Evolutionary conservation across 2,888 invertebrate genomes (phyloP), one percentile per base, ranked within the genome.

Genomic region (Autographa gamma): DNA sequence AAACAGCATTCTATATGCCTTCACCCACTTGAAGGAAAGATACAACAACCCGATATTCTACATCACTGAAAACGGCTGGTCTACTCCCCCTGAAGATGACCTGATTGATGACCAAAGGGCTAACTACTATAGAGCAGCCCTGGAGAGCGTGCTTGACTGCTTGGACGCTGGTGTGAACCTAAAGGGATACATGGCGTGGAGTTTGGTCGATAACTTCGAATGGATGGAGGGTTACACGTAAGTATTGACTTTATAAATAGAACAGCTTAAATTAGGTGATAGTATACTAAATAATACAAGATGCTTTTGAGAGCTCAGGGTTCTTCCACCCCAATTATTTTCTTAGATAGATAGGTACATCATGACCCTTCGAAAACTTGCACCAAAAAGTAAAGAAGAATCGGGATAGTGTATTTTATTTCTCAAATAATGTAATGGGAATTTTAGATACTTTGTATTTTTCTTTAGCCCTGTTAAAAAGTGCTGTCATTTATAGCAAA

Each of bases 181-280:
- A 0, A 88, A 86, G 63, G 96, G 96, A 0, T 97, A 97, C 86
- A 96, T 96, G 71, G 95, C 95, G 0, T 97, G 97, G 97, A 96
- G 96, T 72, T 87, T 97, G 7, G 91, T 97, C 91, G 97, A 97
- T 82, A 97, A 96, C 83, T 96, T 97, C 80, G 97, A 97, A 85
- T 97, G 97, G 97, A 87, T 90, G 65, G 81, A 87, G 60, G 97
- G 97, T 38, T 97, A 96, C 79, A 89, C 87, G 94, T 96, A 86
- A 94, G 95, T 90, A 58, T 16, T 16, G 0, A 16, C 38, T 0
- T 38, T 38, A 11, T 11, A 11, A 43, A 43, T 13, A 41, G 14
- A 41, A 9, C 2, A 41, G 41, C 13, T 41, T 41, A 13, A 13
- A 13, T 41, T 34, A 11, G 11, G 38, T 38, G 38, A 38, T 11